phyloP scores from a whole-genome alignment of 2,797 vertebrate species.

The Brachyrhaphis roseni region DNA sequence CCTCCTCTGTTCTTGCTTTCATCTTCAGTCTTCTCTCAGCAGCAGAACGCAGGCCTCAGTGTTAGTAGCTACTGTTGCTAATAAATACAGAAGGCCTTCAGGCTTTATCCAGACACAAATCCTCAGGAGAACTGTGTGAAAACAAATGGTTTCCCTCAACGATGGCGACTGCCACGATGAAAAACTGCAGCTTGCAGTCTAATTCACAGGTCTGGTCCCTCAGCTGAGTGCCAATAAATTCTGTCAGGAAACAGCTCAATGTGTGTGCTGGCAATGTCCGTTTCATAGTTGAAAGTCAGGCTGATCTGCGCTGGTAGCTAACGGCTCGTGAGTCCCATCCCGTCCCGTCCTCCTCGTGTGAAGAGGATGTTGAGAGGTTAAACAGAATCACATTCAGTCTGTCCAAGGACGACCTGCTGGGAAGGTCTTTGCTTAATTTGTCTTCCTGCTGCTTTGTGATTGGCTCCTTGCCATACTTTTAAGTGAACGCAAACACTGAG shows the following conservation, averaged over 20 bases:
- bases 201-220: conserved; percentile 45
- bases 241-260: conserved; percentile 34
- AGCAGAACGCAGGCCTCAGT: conserved; percentile 57
- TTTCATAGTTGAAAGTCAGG: conserved; percentile 56
- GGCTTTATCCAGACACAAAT: conserved; percentile 61
- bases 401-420: conserved; percentile 71
- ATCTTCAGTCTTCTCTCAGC: conserved; percentile 57
- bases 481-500: conserved; percentile 67
- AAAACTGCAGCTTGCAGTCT: conserved; percentile 40
- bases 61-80: conserved; percentile 80
- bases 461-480: conserved; percentile 70
- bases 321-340: conserved; percentile 38
- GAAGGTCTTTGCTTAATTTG: conserved; percentile 74
- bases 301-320: conserved; percentile 21
- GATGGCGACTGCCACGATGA: conserved; percentile 61
- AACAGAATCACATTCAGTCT: conserved; percentile 68
- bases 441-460: conserved; percentile 59
- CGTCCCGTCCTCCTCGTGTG: conserved; percentile 60
- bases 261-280: conserved; percentile 36
- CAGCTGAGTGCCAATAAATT: conserved; percentile 56
- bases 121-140: conserved; percentile 51
- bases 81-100: conserved; percentile 71
- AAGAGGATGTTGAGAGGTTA: conserved; percentile 64
- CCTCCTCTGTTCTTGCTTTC: conserved; percentile 58
- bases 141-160: conserved; percentile 67